Conservation (phyloP, 53 echinoderm and acorn worm species). For the Echinarachnius parma region DNA sequence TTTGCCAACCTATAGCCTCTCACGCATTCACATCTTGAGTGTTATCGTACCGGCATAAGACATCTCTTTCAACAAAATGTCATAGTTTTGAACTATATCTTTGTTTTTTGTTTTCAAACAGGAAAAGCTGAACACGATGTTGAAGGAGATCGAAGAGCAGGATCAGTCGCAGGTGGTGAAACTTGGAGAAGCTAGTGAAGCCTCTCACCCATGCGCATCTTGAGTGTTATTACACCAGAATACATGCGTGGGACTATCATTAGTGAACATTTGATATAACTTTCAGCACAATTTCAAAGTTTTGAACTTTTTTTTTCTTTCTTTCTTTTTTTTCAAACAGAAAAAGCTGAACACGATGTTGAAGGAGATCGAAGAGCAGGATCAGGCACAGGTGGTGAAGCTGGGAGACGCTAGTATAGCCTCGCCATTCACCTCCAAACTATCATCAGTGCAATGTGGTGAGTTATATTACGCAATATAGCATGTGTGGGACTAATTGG, state of each 20-base stretch:
- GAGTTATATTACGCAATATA: slow-evolving; percentile 21
- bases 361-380: slow-evolving; percentile 98
- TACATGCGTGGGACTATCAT: too few species aligned
- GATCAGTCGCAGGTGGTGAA: slow-evolving; percentile 88
- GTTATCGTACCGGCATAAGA: too few species aligned
- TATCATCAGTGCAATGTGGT: slow-evolving; percentile 80
- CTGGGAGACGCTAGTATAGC: slow-evolving; percentile 98
- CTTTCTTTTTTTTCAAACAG: slow-evolving; percentile 38
- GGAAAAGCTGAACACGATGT: slow-evolving; percentile 88
- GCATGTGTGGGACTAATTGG: background rate
- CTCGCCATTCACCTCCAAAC: slow-evolving; percentile 95
- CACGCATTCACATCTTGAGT: too few species aligned
- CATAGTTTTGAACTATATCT: too few species aligned
- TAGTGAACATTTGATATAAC: too few species aligned
- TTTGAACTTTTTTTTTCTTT: too few species aligned
- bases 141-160: slow-evolving; percentile 98
- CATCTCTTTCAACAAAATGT: too few species aligned
- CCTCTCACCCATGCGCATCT: too few species aligned
- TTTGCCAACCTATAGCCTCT: too few species aligned
- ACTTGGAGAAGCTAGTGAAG: slow-evolving; percentile 95
- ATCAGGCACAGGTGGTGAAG: slow-evolving; percentile 86
- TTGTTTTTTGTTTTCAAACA: too few species aligned
- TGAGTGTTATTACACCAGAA: too few species aligned
- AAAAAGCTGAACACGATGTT: slow-evolving; percentile 89
- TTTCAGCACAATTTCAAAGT: too few species aligned